These are phyloP conservation scores for Eubasilissa splendida DNA, from an alignment of 2,888 invertebrate species.

Conservation along the genomic window DNA sequence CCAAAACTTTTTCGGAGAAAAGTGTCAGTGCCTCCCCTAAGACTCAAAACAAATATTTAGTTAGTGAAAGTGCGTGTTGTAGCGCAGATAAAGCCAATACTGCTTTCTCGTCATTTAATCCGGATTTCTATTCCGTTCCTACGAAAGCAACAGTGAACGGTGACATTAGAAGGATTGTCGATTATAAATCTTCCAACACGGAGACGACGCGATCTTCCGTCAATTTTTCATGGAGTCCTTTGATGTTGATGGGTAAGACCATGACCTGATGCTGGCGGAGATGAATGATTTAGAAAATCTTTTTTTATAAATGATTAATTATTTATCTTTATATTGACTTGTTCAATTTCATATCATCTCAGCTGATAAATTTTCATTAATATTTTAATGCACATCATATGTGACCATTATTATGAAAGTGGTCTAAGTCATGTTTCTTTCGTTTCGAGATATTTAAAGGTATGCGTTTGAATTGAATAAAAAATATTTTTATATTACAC, in stretches of 20 bases:
- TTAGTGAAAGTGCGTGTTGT: slow-evolving; percentile 24
- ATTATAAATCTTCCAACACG: slow-evolving; percentile 64
- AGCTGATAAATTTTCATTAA: too few relatives aligned
- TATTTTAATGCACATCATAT: too few relatives aligned
- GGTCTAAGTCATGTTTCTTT: too few relatives aligned
- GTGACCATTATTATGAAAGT: too few relatives aligned
- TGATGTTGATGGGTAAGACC: slow-evolving; percentile 76
- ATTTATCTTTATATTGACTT: too few relatives aligned
- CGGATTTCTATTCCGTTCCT: slow-evolving; percentile 58
- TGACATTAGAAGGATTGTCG: slow-evolving; percentile 68
- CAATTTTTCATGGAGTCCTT: slow-evolving; percentile 76
- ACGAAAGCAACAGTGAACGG: slow-evolving; percentile 66
- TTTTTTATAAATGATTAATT: too few relatives aligned
- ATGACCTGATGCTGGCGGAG: too few relatives aligned
- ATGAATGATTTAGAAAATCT: too few relatives aligned
- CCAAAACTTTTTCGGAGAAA: slow-evolving; percentile 43
- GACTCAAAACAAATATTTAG: slow-evolving; percentile 47
- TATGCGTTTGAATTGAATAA: too few relatives aligned
- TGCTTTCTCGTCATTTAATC: slow-evolving; percentile 47
- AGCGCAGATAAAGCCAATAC: slow-evolving; percentile 36
- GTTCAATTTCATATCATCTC: too few relatives aligned
- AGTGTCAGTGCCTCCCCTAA: slow-evolving; percentile 47
- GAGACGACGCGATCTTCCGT: slow-evolving; percentile 25
- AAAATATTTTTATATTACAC: too few relatives aligned
- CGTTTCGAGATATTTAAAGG: too few relatives aligned